A percentile compares a stretch with the other conserved stretches of the same genome.
These are phyloP conservation scores for Sinocyclocheilus maitianheensis DNA, from an alignment of 2,113 vertebrate genomes.

Conservation along the genomic window DNA sequence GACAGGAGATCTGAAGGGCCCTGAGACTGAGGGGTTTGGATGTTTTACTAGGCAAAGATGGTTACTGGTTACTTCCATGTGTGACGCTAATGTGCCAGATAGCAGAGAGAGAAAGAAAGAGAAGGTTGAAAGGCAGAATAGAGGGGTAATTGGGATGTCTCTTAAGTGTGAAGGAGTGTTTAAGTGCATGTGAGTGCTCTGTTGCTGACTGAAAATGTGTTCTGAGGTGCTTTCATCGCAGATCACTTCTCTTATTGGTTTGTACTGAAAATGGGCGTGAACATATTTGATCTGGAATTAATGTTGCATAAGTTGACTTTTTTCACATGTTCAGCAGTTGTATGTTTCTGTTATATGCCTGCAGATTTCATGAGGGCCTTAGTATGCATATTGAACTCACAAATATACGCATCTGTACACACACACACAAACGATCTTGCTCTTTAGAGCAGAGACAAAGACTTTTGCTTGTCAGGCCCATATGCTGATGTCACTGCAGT, in stretches of 20 bases:
- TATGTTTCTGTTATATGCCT: background rate
- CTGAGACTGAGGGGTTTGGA: background rate
- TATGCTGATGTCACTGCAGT: background rate
- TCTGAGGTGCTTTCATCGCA: background rate
- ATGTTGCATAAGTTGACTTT: background rate
- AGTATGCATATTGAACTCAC: no score
- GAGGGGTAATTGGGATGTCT: background rate
- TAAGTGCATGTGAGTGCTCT: background rate
- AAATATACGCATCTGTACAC: no score
- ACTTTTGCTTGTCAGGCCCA: background rate
- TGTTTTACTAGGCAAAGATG: background rate
- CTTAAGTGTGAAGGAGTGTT: constrained; percentile 1
- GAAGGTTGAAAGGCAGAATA: constrained; percentile 4
- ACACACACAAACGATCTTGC: background rate
- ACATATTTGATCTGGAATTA: constrained; percentile 24
- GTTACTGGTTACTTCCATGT: background rate
- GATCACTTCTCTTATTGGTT: constrained; percentile 30
- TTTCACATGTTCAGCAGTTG: background rate
- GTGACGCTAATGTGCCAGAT: background rate
- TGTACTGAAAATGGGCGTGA: background rate
- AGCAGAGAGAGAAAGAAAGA: background rate
- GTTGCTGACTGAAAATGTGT: background rate
- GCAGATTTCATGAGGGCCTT: background rate
- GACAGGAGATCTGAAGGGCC: background rate
- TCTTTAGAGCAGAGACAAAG: background rate